These are phyloP conservation scores for Edolisoma coerulescens DNA, from an alignment of 2,113 vertebrate genomes.

Conservation along the genomic window DNA sequence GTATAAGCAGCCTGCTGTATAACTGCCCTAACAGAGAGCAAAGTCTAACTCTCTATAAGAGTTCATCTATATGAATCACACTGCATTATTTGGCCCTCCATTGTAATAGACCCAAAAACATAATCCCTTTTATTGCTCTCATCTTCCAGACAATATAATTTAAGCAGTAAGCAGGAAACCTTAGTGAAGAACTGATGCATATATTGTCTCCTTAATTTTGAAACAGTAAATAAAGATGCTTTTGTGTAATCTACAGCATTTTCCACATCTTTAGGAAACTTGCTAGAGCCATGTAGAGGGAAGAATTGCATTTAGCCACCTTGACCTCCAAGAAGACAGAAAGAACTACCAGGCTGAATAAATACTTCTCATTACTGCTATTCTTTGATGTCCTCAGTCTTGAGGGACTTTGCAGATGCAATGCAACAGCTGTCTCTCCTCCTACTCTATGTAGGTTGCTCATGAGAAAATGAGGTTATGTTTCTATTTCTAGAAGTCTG, in stretches of 20 bases:
- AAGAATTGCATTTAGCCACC: background rate
- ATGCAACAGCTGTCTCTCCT: background rate
- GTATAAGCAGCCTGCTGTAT: background rate
- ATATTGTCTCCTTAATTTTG: background rate
- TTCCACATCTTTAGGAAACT: background rate
- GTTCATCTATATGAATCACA: background rate
- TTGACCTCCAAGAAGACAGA: background rate
- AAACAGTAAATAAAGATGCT: background rate
- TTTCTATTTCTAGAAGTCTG: background rate
- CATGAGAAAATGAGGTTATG: background rate
- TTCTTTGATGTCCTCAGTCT: background rate
- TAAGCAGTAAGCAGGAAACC: background rate
- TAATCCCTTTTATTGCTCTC: background rate
- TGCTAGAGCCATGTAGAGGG: background rate
- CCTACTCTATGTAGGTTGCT: background rate
- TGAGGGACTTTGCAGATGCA: background rate
- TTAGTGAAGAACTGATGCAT: background rate
- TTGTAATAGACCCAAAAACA: background rate
- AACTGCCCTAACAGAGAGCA: background rate
- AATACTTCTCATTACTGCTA: background rate
- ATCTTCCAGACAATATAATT: background rate
- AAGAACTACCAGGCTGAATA: background rate
- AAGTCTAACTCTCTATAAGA: background rate
- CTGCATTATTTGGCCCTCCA: background rate
- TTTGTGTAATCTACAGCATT: background rate